Evolutionary conservation across 2,113 vertebrate species (phyloP).

Genomic region (Alligator sinensis): DNA sequence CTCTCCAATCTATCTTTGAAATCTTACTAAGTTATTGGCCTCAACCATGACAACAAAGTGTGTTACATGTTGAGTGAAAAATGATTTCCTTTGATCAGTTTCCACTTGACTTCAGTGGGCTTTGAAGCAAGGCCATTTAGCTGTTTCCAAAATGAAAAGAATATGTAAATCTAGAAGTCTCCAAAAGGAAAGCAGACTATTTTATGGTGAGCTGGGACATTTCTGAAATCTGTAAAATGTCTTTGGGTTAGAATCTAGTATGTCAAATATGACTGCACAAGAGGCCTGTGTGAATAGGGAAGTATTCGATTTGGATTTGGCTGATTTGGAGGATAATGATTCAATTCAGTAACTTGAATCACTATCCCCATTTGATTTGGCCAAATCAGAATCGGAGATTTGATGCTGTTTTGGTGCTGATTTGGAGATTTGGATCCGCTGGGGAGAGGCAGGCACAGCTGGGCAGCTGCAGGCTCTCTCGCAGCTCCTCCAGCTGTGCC

Average conservation of each 20-base stretch:
- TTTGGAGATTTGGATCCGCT: too few species aligned
- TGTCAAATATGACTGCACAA: rapidly evolving
- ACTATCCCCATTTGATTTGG: too few species aligned
- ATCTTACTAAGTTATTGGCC: not conserved
- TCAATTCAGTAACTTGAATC: too few species aligned
- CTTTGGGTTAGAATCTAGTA: not conserved
- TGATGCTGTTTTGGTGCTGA: too few species aligned
- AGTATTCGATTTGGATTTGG: too few species aligned
- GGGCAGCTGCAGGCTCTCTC: too few species aligned
- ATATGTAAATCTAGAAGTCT: not conserved
- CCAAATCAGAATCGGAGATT: too few species aligned
- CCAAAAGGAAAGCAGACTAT: not conserved
- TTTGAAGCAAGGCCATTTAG: not conserved
- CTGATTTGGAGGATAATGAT: too few species aligned
- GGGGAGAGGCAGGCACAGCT: too few species aligned
- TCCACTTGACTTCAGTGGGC: not conserved
- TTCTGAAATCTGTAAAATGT: not conserved
- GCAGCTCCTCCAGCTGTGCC: too few species aligned
- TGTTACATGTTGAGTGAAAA: not conserved
- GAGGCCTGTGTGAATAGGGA: not conserved
- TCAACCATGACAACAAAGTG: not conserved
- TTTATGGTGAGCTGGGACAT: not conserved
- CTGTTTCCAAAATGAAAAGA: not conserved
- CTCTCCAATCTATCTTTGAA: not conserved
- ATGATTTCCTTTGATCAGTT: not conserved